These are phyloP conservation scores for Lasioglossum zephyrum DNA, from an alignment of 2,888 invertebrate species.

Conservation along the genomic window DNA sequence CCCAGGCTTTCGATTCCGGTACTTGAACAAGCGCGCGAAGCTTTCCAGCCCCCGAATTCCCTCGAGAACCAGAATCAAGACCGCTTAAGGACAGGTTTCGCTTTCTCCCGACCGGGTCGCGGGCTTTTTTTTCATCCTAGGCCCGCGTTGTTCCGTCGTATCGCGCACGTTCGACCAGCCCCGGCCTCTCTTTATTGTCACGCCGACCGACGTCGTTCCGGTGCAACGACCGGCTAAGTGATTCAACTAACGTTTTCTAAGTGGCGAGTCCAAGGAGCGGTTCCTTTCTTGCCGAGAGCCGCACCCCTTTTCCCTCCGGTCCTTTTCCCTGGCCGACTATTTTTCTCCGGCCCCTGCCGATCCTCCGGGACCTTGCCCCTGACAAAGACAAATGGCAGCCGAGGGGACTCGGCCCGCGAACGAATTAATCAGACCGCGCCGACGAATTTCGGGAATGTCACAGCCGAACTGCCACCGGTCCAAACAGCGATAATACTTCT, in stretches of 20 bases:
- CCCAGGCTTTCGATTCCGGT: not conserved
- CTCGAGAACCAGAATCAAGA: not conserved
- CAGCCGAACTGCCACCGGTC: not conserved
- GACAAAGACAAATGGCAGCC: constrained; percentile 37
- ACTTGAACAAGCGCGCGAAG: not conserved
- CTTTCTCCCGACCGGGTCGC: constrained; percentile 66
- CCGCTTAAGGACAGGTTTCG: constrained; percentile 32
- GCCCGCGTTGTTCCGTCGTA: constrained; percentile 47
- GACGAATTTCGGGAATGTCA: constrained; percentile 23
- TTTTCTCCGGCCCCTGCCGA: constrained; percentile 25
- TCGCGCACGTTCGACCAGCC: constrained; percentile 67
- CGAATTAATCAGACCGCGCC: constrained; percentile 43
- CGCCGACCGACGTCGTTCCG: constrained; percentile 54
- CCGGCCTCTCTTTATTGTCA: constrained; percentile 62
- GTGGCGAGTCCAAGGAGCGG: constrained; percentile 52
- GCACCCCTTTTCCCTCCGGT: constrained; percentile 7
- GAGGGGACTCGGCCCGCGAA: constrained; percentile 9
- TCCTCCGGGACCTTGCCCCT: constrained; percentile 28
- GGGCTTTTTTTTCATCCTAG: constrained; percentile 47
- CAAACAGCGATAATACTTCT: not conserved
- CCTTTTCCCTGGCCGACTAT: constrained; percentile 23
- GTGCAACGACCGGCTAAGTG: constrained; percentile 72
- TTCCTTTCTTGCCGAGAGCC: constrained; percentile 39
- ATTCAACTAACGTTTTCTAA: constrained; percentile 69
- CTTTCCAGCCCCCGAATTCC: not conserved